Percentiles rank a stretch among this genome's conserved stretches.
Evolutionary conservation across 2,113 vertebrate genomes (phyloP).

Genomic region (Castor canadensis): DNA sequence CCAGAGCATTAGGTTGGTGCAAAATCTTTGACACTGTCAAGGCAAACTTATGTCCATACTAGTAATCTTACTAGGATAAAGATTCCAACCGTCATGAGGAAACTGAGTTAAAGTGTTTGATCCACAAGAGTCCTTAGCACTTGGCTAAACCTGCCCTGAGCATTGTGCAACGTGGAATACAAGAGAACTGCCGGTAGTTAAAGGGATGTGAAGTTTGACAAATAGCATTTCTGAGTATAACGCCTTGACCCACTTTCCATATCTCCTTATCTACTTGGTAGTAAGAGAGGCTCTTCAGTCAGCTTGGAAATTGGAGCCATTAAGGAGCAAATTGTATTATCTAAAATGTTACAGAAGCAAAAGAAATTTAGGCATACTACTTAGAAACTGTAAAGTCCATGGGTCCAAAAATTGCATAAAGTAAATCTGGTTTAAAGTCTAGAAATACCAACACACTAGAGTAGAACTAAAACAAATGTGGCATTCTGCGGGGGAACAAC

Average conservation of each 20-base stretch:
- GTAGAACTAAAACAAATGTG: not conserved
- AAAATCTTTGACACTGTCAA: not conserved
- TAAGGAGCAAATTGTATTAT: not conserved
- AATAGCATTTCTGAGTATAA: not conserved
- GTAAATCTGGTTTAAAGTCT: not conserved
- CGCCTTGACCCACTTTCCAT: not conserved
- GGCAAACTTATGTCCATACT: not conserved
- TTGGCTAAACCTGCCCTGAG: not conserved
- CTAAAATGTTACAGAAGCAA: not conserved
- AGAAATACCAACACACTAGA: not conserved
- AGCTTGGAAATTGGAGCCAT: not conserved
- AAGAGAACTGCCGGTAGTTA: not conserved
- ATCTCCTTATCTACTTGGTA: not conserved
- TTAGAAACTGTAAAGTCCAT: not conserved
- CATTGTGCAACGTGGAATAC: not conserved
- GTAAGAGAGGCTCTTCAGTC: not conserved
- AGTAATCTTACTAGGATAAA: not conserved
- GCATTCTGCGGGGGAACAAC: not conserved
- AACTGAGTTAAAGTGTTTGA: not conserved
- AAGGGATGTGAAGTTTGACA: not conserved
- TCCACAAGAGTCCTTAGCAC: not conserved
- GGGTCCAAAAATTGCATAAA: not conserved
- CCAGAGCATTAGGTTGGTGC: not conserved
- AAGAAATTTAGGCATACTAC: constrained; percentile 2
- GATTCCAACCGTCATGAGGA: not conserved